Conservation (phyloP, 2,113 vertebrate genomes). For the Carettochelys insculpta region DNA sequence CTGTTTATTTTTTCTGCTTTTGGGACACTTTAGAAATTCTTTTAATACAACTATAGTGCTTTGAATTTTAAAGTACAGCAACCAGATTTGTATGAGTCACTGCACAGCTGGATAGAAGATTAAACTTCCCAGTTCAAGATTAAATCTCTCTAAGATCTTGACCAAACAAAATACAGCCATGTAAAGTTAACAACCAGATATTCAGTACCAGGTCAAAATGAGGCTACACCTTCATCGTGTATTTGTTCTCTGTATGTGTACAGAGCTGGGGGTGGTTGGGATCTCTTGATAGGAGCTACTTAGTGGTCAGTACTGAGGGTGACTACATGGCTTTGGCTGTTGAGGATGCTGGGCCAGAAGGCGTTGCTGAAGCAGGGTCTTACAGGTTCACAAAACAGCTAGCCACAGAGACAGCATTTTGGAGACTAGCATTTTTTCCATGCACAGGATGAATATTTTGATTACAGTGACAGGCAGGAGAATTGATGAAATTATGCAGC, state of each 20-base stretch:
- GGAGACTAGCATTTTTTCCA: neutral
- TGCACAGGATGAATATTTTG: neutral
- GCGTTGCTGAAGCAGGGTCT: neutral
- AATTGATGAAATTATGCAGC: neutral
- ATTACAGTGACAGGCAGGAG: neutral
- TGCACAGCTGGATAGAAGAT: neutral
- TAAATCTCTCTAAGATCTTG: neutral
- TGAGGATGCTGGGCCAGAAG: neutral
- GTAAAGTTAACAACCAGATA: neutral
- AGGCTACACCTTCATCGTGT: rapidly evolving
- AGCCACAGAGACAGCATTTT: neutral
- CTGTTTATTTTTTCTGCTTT: neutral
- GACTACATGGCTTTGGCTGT: neutral
- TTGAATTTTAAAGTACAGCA: neutral
- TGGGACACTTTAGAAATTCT: neutral
- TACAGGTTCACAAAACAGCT: neutral
- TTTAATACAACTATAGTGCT: neutral
- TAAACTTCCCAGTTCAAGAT: neutral
- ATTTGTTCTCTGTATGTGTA: neutral
- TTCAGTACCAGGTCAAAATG: neutral
- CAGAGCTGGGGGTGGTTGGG: neutral
- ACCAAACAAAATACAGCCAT: neutral
- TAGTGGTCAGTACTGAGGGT: neutral
- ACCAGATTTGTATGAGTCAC: neutral
- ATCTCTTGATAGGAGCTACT: neutral